Conservation (phyloP, 2,888 invertebrate species). For the Harpalus rubripes region DNA sequence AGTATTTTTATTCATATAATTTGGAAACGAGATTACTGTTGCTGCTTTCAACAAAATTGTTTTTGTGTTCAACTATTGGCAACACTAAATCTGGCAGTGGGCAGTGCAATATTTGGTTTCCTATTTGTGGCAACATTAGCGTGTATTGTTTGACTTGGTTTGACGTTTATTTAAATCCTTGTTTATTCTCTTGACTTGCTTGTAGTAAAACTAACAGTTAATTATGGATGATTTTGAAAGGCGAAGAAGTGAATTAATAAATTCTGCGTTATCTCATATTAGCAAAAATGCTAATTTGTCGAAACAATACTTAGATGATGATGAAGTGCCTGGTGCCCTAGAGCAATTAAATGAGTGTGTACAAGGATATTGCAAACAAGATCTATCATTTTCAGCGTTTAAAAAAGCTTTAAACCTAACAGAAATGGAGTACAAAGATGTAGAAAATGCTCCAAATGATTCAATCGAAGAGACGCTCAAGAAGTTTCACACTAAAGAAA, state of each 20-base stretch:
- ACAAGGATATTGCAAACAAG: slow-evolving; percentile 70
- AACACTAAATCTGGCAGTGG: too few species aligned
- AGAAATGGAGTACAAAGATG: slow-evolving; percentile 68
- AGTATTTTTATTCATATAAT: too few species aligned
- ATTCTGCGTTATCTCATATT: slow-evolving; percentile 37
- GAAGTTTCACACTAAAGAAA: slow-evolving; percentile 68
- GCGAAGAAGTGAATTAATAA: slow-evolving; percentile 18
- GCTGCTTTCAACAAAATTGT: too few species aligned
- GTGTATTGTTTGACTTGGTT: too few species aligned
- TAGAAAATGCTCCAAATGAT: slow-evolving; percentile 61
- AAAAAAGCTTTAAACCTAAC: slow-evolving; percentile 69
- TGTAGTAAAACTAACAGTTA: too few species aligned
- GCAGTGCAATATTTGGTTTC: too few species aligned
- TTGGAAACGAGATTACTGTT: too few species aligned
- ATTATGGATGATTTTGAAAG: slow-evolving; percentile 26
- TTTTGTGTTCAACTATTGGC: too few species aligned
- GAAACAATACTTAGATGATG: slow-evolving; percentile 68
- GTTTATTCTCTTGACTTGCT: too few species aligned
- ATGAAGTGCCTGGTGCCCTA: slow-evolving; percentile 66
- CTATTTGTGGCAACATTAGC: too few species aligned
- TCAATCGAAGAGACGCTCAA: slow-evolving; percentile 70
- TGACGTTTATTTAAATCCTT: too few species aligned
- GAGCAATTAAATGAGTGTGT: slow-evolving; percentile 69
- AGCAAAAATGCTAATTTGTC: slow-evolving; percentile 43
- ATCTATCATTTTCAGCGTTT: slow-evolving; percentile 69